Evolutionary conservation across 2,888 invertebrate genomes (phyloP), one percentile per base, ranked within the genome.

Genomic region (Pammene fasciana): DNA sequence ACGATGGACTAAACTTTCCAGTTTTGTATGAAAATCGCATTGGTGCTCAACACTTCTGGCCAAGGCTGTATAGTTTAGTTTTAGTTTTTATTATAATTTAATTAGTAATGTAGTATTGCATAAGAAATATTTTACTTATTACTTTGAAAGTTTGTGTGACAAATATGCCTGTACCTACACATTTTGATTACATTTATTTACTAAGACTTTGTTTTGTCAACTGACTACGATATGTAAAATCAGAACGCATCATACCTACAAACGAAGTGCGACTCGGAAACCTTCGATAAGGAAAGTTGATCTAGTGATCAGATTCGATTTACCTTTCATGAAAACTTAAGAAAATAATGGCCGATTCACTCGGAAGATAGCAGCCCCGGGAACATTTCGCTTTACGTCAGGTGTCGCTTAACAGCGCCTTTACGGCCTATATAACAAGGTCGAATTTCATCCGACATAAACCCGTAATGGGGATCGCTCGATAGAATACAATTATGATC

Each of bases 401-500:
- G 50, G 62, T 18, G 38, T 52, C 62, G 16, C 41, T 38, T 62
- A 41, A 62, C 41, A 50, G 13, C 36, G 26, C 38, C 41, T 62
- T 62, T 62, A 52, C 9, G 9, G 38, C 1, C 50, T 38, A 50
- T 18, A 48, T 41, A 41, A 52, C 38, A 62, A 52, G 50, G 62
- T 62, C 36, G 41, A 62, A 41, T 62, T 62, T 62, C 50, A 52
- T n/a, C 38, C 26, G 41, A 7, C 62, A 13, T 45, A 18, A 50
- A 38, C 50, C 41, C 16, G 41, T 62, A 62, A 62, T 62, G 62
- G 62, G 52, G 57, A 65, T 70, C 26, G 38, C 4, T 38, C 50
- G 59, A 54, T 70, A 34, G 46, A 68, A 62, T 50, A 70, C 68
- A 70, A 70, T 70, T 70, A 65, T 65, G 68, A 70, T 70, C 64